These are phyloP conservation scores for Eidolon dupreanum DNA, from an alignment of 2,797 vertebrate species.

Conservation along the genomic window DNA sequence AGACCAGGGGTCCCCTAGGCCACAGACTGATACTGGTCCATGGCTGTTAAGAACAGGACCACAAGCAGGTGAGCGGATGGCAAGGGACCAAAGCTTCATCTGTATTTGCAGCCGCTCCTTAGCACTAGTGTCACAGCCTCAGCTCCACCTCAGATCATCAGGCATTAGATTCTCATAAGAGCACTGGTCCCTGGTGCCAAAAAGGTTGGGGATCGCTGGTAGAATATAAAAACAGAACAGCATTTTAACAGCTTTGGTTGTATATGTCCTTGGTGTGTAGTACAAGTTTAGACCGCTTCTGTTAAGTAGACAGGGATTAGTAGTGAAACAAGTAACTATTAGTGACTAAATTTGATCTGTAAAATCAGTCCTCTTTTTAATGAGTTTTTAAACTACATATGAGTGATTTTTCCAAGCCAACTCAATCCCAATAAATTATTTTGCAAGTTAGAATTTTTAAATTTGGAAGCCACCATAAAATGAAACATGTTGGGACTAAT, in stretches of 20 bases:
- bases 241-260: neutral
- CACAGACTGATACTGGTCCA: too few relatives aligned
- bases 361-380: conserved; percentile 4
- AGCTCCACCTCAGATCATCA: too few relatives aligned
- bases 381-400: neutral
- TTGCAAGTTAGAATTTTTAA: conserved; percentile 44
- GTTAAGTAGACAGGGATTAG: neutral
- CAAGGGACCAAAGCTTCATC: too few relatives aligned
- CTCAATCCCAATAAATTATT: conserved; percentile 47
- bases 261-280: neutral
- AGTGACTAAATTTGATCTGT: conserved; percentile 14
- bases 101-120: too few relatives aligned
- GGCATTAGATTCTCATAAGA: too few relatives aligned
- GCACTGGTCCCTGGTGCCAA: too few relatives aligned
- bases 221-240: neutral
- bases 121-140: too few relatives aligned
- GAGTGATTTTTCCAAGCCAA: neutral
- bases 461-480: conserved; percentile 32
- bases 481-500: neutral
- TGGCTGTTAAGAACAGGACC: too few relatives aligned
- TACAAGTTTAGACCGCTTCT: neutral
- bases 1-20: neutral
- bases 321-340: neutral
- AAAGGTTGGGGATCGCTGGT: too few relatives aligned
- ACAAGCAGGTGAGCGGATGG: too few relatives aligned